Percentiles rank a stretch among this genome's conserved stretches.
phyloP scores from a whole-genome alignment of 2,113 vertebrate genomes.

The Neogobius melanostomus region DNA sequence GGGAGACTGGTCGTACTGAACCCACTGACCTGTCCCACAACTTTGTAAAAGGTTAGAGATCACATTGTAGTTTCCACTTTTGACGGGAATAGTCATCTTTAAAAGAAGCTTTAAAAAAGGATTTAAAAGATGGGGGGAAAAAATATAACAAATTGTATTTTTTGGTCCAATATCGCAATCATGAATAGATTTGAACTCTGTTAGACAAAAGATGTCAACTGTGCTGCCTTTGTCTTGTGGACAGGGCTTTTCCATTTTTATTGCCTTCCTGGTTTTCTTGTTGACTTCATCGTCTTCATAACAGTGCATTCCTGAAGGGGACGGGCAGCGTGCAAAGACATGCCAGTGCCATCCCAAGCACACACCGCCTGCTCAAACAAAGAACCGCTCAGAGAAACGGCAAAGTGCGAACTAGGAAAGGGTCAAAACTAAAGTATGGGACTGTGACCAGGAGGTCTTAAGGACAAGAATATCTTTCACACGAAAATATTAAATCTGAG shows the following conservation, averaged over 20 bases:
- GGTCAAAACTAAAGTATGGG: background rate
- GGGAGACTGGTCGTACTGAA: slow-evolving; percentile 41
- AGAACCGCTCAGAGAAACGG: slow-evolving; percentile 17
- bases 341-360: slow-evolving; percentile 27
- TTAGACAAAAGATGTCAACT: background rate
- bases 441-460: background rate
- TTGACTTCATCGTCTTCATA: slow-evolving; percentile 31
- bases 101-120: background rate
- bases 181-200: background rate
- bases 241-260: slow-evolving; percentile 6
- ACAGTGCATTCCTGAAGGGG: slow-evolving; percentile 66
- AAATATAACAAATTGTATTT: too few species aligned
- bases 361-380: slow-evolving; percentile 48
- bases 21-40: slow-evolving; percentile 42
- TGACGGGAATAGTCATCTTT: background rate
- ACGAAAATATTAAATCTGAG: too few species aligned
- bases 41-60: background rate
- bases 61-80: background rate
- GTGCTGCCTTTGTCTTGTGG: background rate
- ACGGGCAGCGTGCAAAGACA: slow-evolving; percentile 64
- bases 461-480: too few species aligned
- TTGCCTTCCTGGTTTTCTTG: slow-evolving; percentile 4
- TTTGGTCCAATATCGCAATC: too few species aligned
- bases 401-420: slow-evolving; percentile 13
- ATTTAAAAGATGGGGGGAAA: too few species aligned